Evolutionary conservation across 2,113 vertebrate genomes (phyloP).

Genomic region (Paedocypris sp.): DNA sequence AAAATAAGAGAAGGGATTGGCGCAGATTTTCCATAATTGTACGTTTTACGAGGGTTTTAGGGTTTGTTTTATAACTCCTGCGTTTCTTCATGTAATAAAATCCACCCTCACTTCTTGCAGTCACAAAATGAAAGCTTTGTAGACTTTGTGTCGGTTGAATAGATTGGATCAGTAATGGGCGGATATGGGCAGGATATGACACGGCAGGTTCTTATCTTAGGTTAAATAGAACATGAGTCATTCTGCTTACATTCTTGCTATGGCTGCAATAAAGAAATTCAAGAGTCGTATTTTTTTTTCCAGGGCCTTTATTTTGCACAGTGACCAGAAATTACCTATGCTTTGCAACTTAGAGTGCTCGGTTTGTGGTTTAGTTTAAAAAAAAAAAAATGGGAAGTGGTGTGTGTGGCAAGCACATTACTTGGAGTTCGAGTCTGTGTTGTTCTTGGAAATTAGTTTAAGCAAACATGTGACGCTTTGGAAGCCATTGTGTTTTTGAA

Average conservation of each 20-base stretch:
- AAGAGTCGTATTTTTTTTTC: background rate
- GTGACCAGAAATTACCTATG: background rate
- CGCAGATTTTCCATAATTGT: too few species aligned
- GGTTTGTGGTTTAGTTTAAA: background rate
- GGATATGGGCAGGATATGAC: conserved; percentile 19
- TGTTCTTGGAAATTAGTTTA: background rate
- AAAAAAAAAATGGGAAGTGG: background rate
- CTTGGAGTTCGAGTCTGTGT: background rate
- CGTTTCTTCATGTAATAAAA: background rate
- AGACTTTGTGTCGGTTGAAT: conserved; percentile 4
- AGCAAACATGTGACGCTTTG: background rate
- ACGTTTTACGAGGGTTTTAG: too few species aligned
- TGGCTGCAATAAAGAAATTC: background rate
- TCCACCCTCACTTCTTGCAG: background rate
- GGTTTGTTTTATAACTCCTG: too few species aligned
- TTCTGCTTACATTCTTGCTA: conserved; percentile 2
- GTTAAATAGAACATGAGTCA: conserved; percentile 17
- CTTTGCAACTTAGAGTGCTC: background rate
- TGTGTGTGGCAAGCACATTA: background rate
- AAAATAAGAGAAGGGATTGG: too few species aligned
- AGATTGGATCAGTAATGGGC: conserved; percentile 6
- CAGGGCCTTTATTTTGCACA: background rate
- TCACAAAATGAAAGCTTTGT: conserved; percentile 6
- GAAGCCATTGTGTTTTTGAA: background rate
- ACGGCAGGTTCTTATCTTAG: conserved; percentile 13